Conservation (phyloP, 2,888 invertebrate species). For the Lamellibrachia columna region DNA sequence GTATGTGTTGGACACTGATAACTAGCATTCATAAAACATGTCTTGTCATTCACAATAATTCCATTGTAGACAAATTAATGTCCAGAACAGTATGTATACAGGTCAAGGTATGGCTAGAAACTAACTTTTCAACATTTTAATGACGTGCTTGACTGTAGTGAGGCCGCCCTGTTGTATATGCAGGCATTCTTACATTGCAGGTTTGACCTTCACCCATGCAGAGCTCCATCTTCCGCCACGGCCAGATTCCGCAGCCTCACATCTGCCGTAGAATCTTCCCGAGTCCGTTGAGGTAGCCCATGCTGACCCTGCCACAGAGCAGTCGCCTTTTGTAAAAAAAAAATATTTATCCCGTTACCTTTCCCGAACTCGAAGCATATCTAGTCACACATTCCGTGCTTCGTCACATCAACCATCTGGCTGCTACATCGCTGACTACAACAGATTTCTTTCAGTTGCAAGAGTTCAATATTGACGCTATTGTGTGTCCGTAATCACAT, state of each 20-base stretch:
- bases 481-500: not conserved
- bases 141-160: not conserved
- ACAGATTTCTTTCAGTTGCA: not conserved
- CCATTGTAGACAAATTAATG: not conserved
- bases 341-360: not conserved
- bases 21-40: not conserved
- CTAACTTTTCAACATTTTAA: not conserved
- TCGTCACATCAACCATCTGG: not conserved
- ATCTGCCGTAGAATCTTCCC: not conserved
- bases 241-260: not conserved
- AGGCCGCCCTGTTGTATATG: not conserved
- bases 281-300: slow-evolving; percentile 7
- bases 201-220: not conserved
- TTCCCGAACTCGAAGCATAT: not conserved
- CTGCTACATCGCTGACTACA: not conserved
- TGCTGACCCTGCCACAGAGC: not conserved
- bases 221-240: not conserved
- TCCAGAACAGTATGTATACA: not conserved
- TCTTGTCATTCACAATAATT: not conserved
- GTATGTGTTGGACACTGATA: not conserved
- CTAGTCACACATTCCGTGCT: not conserved
- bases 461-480: not conserved
- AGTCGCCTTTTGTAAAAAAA: not conserved
- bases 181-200: not conserved
- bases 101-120: not conserved